Evolutionary conservation across 2,888 invertebrate species (phyloP), one percentile per base, ranked within the genome.

Genomic region (Eilema sororculum): DNA sequence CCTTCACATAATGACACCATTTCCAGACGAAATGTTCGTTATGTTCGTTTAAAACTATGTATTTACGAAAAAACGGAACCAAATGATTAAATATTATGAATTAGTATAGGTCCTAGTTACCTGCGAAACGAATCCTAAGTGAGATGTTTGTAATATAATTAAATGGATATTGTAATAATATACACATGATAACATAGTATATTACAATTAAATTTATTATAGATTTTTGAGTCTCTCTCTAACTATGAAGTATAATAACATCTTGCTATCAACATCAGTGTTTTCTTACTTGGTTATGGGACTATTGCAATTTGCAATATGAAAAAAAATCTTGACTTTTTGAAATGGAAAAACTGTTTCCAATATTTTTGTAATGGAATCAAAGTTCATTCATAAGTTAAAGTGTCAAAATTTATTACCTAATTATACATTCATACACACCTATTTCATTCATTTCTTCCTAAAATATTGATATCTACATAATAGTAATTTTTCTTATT

Each of bases 81-180:
- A 87, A 88, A 78, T 84, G 41, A 80, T 74, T 76, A 71, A 76
- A 77, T 78, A 78, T 46, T 69, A 81, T 74, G 68, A 76, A 77
- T 73, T 83, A 86, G 82, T 73, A 79, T 86, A 87, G 84, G 81
- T 80, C 79, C 84, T 87, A 88, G 85, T 82, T 84, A 88, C 85
- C 84, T 81, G 84, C 85, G 78, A 80, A 85, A 79, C 78, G 82
- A 89, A 87, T 87, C 91, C 89, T 87, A 90, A 91, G 91, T 92
- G 90, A 92, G 91, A 91, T 89, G 87, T 90, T 88, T 90, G 73
- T 85, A 86, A 78, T 77, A 78, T 79, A 74, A 79, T 84, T 86
- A 83, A 83, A 88, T 82, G 76, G 74, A 88, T 88, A 90, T 88
- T 86, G 87, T 88, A 90, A 85, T 87, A 84, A 75, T 84, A 84